Percentiles rank a stretch among this genome's conserved stretches.
Conservation (phyloP, 2,888 invertebrate species). For the Diarsia mendica region DNA sequence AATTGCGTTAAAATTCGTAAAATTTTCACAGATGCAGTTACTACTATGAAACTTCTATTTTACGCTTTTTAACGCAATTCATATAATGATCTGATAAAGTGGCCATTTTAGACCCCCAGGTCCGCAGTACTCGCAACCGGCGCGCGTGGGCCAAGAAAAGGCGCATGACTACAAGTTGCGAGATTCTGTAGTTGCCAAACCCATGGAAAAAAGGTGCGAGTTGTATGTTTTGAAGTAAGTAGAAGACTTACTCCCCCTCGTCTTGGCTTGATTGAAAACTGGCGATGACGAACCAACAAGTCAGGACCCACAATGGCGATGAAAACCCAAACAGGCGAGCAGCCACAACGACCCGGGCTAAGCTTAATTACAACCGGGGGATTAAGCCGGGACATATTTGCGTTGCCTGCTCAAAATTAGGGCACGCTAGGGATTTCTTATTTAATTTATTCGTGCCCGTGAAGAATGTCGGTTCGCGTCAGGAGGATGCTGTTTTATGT, state of each 20-base stretch:
- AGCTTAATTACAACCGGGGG: constrained; percentile 73
- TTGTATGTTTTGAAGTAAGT: neutral
- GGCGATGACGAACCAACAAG: constrained; percentile 64
- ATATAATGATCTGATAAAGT: no score
- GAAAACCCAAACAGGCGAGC: constrained; percentile 68
- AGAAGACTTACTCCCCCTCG: neutral
- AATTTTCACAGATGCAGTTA: no score
- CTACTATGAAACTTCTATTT: no score
- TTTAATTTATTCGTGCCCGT: constrained; percentile 77
- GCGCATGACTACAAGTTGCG: neutral
- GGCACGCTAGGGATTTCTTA: constrained; percentile 73
- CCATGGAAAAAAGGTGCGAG: neutral
- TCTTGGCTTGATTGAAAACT: constrained; percentile 60
- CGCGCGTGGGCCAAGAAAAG: neutral
- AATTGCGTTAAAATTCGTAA: no score
- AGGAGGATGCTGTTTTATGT: constrained; percentile 47
- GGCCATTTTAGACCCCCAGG: no score
- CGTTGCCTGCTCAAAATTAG: constrained; percentile 72
- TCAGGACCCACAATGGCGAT: constrained; percentile 61
- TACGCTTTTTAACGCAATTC: no score
- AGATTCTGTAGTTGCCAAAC: neutral
- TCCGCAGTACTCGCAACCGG: neutral
- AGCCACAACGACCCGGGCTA: constrained; percentile 67
- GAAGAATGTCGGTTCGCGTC: constrained; percentile 66
- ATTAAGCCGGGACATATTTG: constrained; percentile 74